Evolutionary conservation across 2,888 invertebrate genomes (phyloP), one percentile per base, ranked within the genome.

Genomic region (Kuschelorhynchus macadamiae): DNA sequence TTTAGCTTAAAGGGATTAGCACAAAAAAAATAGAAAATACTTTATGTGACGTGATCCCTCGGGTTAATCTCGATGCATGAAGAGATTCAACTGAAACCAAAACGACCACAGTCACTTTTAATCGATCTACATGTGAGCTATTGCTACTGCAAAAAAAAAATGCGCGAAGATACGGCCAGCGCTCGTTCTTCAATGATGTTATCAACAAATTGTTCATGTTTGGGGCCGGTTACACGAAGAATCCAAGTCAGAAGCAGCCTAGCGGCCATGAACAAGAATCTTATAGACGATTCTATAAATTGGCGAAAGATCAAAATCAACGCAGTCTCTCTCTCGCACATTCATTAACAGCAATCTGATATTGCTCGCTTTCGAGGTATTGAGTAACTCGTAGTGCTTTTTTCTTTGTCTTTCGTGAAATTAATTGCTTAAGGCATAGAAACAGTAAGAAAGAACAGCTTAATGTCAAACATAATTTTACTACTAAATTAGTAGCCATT

Each of bases 331-430:
- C 70, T 59, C 61, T 63, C 56, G 63, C 71, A 60, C 71, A 72
- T 72, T 71, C 76, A 77, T 77, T 76, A 79, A 82, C 82, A 80
- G 80, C 82, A 79, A 82, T 82, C 81, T 77, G 81, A 81, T 81
- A 81, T 71, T 72, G 68, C 41, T 20, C 21, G 32, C 53, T 69
- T 41, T 63, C 60, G 68, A 72, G 77, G 74, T 77, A 76, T 76
- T 75, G 74, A 73, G 73, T 70, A 75, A 68, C 71, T 73, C 66
- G 63, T 55, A 20, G 7, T 21, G 16, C 21, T 49, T 55, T 55
- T 55, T 42, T 14, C 16, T 20, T 55, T 55, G 12, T 30, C 36
- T 52, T 39, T 36, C n/a, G 11, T 7, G 17, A 42, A 25, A 56
- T 46, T 56, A 42, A 56, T 56, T 32, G 33, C 44, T 55, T 16